These are phyloP conservation scores for Hyperopisus bebe DNA, from an alignment of 2,113 vertebrate species.

Conservation along the genomic window DNA sequence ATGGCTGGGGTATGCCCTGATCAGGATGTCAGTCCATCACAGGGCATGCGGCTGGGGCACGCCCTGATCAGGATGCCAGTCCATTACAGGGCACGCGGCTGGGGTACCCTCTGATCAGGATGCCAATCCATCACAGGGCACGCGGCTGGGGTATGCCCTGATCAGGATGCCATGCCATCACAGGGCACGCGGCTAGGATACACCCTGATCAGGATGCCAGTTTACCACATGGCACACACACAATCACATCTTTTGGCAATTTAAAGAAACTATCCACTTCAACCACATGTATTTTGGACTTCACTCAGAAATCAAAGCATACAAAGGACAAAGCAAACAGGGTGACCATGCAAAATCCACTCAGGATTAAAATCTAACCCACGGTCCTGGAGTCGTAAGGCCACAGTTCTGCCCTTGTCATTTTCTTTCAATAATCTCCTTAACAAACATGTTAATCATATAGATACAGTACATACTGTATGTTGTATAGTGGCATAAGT, in stretches of 20 bases:
- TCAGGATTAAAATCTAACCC: not conserved
- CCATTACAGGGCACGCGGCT: no score
- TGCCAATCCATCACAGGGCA: not conserved
- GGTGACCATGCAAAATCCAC: not conserved
- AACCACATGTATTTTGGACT: not conserved
- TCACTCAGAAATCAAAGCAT: not conserved
- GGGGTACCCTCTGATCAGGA: not conserved
- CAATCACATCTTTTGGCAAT: not conserved
- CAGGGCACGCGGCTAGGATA: no score
- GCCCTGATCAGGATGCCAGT: not conserved
- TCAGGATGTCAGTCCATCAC: not conserved
- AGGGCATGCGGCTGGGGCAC: not conserved
- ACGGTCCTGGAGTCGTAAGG: not conserved
- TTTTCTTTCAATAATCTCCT: not conserved
- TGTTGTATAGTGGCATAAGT: not conserved
- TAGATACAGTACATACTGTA: not conserved
- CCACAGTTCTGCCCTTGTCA: not conserved
- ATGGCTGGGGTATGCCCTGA: not conserved
- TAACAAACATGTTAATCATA: not conserved
- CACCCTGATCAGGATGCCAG: no score
- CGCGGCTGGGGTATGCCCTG: no score
- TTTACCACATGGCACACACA: not conserved
- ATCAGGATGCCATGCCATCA: no score
- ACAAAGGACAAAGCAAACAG: not conserved
- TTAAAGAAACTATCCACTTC: not conserved